These are phyloP conservation scores for Eupithecia vulgata DNA, from an alignment of 2,888 invertebrate genomes.

Conservation along the genomic window DNA sequence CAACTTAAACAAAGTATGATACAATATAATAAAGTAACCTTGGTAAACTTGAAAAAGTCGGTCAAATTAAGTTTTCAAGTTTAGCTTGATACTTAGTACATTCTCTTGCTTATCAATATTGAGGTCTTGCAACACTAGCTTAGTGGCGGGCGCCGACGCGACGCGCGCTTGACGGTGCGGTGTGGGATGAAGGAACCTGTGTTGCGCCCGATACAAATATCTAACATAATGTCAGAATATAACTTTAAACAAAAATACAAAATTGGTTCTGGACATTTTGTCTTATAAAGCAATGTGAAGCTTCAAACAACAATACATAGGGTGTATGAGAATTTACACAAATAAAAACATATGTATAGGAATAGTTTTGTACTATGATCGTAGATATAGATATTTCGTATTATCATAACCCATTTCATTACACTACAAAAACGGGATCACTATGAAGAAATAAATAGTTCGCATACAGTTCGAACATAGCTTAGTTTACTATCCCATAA, in stretches of 20 bases:
- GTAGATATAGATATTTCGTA: background rate
- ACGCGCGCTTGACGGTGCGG: background rate
- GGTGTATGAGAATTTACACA: background rate
- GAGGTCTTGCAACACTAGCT: constrained; percentile 14
- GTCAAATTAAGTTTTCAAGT: background rate
- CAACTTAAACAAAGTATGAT: too few relatives aligned
- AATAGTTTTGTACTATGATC: background rate
- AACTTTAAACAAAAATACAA: background rate
- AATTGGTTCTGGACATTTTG: background rate
- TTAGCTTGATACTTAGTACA: background rate
- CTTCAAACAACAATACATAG: background rate
- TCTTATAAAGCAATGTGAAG: background rate
- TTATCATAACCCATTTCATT: constrained; percentile 8
- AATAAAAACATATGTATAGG: background rate
- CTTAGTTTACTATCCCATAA: constrained; percentile 30
- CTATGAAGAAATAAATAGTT: constrained; percentile 23
- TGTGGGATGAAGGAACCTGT: constrained; percentile 17
- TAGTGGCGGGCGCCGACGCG: constrained; percentile 14
- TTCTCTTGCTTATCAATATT: background rate
- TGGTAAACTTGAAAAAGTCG: background rate
- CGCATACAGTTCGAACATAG: constrained; percentile 13
- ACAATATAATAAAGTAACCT: background rate
- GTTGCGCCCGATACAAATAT: background rate
- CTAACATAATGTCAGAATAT: background rate
- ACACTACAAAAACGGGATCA: constrained; percentile 15